Evolutionary conservation across 2,888 invertebrate genomes (phyloP), one percentile per base, ranked within the genome.

Genomic region (Dusona sp.): DNA sequence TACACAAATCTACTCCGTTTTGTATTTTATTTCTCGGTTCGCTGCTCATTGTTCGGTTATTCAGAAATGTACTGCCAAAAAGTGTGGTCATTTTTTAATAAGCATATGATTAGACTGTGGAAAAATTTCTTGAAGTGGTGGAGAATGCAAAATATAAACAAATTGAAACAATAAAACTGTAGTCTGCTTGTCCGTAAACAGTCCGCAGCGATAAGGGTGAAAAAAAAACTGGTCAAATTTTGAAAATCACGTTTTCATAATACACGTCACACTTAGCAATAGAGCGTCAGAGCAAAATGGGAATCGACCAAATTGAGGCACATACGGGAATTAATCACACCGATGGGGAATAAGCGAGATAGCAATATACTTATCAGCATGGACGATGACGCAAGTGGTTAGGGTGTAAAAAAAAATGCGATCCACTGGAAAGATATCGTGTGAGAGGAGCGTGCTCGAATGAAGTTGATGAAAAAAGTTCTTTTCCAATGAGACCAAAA

Each of bases 361-460:
- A 45, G 33, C 13, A 25, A 61, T 48, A 72, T 79, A 36, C 45
- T 64, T 72, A 79, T 79, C 79, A 45, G 61, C 29, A 61, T 61
- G 45, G 38, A 45, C 42, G 29, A 72, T 72, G 79, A 79, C 78
- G 78, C 65, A 78, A 67, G 13, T 57, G 29, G 61, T 16, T 29
- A 29, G 29, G 2, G 61, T 16, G 13, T 29, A 7, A 42, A 70
- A 29, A 65, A 51, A 51, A 77, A n/a, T n/a, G 29, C 61, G 13
- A 61, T 61, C 7, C 16, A 29, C 4, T 61, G 61, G 16, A 61
- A 61, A 61, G 29, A 29, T 29, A 29, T 61, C 29, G 6, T 16
- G 29, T 16, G 29, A 29, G 29, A 16, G 16, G 25, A 16, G 29
- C 16, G 4, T 61, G 29, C 16, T 61, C 61, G 29, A 29, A 16